phyloP scores from a whole-genome alignment of 2,797 vertebrate species.

The Peromyscus attwateri region DNA sequence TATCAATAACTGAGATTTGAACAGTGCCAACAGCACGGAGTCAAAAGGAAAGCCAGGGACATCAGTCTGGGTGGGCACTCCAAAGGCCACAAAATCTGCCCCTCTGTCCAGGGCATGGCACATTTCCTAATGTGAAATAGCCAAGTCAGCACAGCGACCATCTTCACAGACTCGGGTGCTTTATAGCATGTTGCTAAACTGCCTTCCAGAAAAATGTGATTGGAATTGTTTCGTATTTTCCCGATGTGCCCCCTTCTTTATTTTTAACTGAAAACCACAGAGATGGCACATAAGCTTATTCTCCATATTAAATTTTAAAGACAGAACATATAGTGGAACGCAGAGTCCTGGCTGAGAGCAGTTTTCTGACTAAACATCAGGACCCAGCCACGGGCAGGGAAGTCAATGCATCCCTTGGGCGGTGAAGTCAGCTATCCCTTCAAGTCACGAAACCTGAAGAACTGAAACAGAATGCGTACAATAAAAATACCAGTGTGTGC shows the following conservation, averaged over 20 bases:
- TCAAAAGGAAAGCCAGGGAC: not conserved
- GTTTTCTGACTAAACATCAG: not conserved
- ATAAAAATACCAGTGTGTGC: not conserved
- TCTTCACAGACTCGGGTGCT: not conserved
- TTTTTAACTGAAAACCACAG: constrained; percentile 31
- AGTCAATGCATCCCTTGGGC: not conserved
- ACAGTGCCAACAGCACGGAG: too few relatives aligned
- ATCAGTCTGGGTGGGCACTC: not conserved
- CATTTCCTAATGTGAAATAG: not conserved
- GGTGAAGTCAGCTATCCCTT: not conserved
- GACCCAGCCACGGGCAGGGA: not conserved
- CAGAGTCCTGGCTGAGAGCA: not conserved
- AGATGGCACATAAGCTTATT: not conserved
- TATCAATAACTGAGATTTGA: not conserved
- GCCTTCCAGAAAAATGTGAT: constrained; percentile 22
- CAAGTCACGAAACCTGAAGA: not conserved
- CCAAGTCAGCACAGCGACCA: not conserved
- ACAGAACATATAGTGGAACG: not conserved
- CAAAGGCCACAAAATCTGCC: not conserved
- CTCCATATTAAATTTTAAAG: constrained; percentile 50
- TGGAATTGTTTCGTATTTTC: not conserved
- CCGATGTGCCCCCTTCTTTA: not conserved
- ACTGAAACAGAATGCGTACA: not conserved
- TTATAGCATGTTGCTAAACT: not conserved
- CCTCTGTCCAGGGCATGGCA: not conserved